Conservation (phyloP, 1,140 invertebrate species). For the Camponotus floridanus region DNA sequence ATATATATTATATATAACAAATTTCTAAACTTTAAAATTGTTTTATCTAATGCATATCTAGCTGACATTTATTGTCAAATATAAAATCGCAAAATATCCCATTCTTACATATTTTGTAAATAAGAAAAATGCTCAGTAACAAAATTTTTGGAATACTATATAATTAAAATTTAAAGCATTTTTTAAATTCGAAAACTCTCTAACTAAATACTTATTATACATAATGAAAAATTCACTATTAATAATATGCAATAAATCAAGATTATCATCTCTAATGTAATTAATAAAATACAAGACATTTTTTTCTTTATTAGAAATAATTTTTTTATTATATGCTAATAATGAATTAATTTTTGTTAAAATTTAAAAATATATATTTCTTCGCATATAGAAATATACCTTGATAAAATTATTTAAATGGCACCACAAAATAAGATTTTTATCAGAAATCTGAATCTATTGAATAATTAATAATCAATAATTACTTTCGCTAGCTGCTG, state of each 20-base stretch:
- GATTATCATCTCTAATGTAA: no score
- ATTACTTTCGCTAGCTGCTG: slow-evolving; percentile 97
- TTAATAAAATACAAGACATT: no score
- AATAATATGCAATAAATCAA: no score
- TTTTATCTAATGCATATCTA: background rate
- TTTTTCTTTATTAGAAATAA: no score
- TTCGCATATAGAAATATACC: background rate
- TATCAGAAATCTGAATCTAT: background rate
- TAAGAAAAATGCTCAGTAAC: background rate
- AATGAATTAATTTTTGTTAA: background rate
- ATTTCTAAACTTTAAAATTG: background rate
- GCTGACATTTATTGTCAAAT: background rate
- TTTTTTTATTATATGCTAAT: no score
- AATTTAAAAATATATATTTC: background rate
- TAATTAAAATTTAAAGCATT: no score
- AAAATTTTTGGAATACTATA: no score
- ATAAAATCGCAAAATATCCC: background rate
- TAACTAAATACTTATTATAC: no score
- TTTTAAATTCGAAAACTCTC: no score
- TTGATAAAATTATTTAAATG: background rate
- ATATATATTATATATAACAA: slow-evolving; percentile 46
- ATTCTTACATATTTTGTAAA: slow-evolving; percentile 23
- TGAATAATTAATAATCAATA: slow-evolving; percentile 68
- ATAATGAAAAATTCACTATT: no score
- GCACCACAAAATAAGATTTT: background rate